phyloP scores from a whole-genome alignment of 2,888 invertebrate genomes.

The Labia minor region DNA sequence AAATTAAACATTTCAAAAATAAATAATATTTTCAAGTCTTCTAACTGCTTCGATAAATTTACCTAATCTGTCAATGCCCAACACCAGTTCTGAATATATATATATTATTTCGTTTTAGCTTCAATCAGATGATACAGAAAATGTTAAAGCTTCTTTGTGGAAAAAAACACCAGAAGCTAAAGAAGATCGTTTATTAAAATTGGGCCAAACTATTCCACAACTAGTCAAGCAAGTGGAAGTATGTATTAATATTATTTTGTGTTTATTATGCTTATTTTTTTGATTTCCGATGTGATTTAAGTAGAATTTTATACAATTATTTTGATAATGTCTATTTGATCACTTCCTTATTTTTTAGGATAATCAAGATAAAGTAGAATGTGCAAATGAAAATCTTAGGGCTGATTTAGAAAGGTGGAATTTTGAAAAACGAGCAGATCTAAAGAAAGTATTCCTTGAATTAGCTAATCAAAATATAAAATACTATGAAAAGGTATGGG shows the following conservation, averaged over 20 bases:
- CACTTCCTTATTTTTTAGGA: slow-evolving; percentile 30
- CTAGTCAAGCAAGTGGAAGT: slow-evolving; percentile 32
- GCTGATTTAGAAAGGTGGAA: slow-evolving; percentile 60
- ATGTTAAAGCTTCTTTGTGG: slow-evolving; percentile 37
- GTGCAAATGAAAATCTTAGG: slow-evolving; percentile 55
- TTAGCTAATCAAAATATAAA: slow-evolving; percentile 54
- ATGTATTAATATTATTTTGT: slow-evolving; percentile 19
- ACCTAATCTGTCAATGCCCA: not conserved
- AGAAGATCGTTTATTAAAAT: slow-evolving; percentile 45
- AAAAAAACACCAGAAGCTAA: slow-evolving; percentile 44
- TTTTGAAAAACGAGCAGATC: slow-evolving; percentile 49
- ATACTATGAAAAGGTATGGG: slow-evolving; percentile 47
- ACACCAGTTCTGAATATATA: not conserved
- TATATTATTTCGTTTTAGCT: no score
- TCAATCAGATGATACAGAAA: not conserved
- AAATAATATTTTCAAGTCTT: not conserved
- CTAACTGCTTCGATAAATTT: not conserved
- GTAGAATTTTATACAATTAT: not conserved
- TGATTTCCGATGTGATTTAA: not conserved
- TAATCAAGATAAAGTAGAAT: slow-evolving; percentile 51
- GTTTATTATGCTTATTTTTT: no score
- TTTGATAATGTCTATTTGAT: no score
- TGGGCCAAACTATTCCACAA: slow-evolving; percentile 30
- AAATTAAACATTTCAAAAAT: slow-evolving; percentile 25
- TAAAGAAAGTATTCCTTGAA: slow-evolving; percentile 49